Evolutionary conservation across 2,797 vertebrate species (phyloP).

Genomic region (Sibirionetta formosa): DNA sequence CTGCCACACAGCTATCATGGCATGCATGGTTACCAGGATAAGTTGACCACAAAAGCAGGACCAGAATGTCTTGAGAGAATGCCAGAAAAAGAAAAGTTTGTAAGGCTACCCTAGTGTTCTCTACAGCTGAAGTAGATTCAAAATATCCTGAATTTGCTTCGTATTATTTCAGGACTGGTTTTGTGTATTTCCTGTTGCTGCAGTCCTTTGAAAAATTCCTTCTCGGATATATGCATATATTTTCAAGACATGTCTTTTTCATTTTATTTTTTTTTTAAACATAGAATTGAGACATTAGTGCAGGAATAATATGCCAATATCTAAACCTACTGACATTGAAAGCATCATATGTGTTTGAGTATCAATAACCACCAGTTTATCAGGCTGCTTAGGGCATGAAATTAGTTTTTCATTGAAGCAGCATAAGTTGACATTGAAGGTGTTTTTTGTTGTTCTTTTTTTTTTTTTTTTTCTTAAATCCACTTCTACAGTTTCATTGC

Average conservation of each 20-base stretch:
- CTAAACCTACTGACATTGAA: not conserved
- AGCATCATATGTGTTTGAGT: not conserved
- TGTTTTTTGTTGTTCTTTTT: accelerated
- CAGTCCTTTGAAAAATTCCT: not conserved
- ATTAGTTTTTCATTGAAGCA: not conserved
- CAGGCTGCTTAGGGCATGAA: not conserved
- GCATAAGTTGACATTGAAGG: not conserved
- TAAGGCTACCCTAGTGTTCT: not conserved
- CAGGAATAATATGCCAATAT: not conserved
- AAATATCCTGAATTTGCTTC: conserved; percentile 43
- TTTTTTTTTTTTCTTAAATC: not conserved
- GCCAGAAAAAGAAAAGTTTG: conserved; percentile 42
- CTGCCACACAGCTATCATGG: not conserved
- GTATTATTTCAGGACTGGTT: conserved; percentile 11
- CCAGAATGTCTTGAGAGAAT: conserved; percentile 6
- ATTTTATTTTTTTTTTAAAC: not conserved
- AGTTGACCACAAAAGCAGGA: conserved; percentile 35
- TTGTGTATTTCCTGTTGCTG: conserved; percentile 44
- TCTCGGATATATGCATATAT: not conserved
- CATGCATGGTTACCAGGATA: conserved; percentile 8
- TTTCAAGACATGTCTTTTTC: not conserved
- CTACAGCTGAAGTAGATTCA: conserved; percentile 20
- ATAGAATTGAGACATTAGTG: not conserved
- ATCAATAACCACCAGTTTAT: not conserved
- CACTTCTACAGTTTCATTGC: not conserved